phyloP scores from a whole-genome alignment of 2,888 invertebrate genomes.

The Agrochola litura region DNA sequence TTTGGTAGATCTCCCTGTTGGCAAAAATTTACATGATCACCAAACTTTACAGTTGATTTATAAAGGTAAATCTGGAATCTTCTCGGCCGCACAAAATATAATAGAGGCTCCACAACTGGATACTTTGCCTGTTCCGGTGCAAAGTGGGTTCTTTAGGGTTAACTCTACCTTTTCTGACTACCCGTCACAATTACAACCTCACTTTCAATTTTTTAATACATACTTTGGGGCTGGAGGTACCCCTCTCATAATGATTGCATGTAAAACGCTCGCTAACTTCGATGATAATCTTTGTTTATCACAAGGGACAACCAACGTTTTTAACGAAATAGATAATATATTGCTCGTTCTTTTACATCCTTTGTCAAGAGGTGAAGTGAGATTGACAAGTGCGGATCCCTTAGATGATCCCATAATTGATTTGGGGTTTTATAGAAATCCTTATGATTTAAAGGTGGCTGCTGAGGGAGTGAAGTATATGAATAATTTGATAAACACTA shows the following conservation, averaged over 20 bases:
- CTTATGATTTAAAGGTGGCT: constrained; percentile 73
- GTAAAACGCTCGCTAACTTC: constrained; percentile 70
- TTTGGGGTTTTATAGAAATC: constrained; percentile 78
- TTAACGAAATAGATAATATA: constrained; percentile 75
- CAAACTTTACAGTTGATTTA: constrained; percentile 72
- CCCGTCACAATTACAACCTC: constrained; percentile 69
- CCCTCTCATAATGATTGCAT: constrained; percentile 70
- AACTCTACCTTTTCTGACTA: constrained; percentile 60
- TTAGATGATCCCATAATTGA: constrained; percentile 80
- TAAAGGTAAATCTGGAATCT: constrained; percentile 76
- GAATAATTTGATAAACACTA: constrained; percentile 74
- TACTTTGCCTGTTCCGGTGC: constrained; percentile 77
- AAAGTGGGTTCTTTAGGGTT: constrained; percentile 76
- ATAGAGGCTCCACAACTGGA: constrained; percentile 68
- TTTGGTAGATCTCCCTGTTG: constrained; percentile 82
- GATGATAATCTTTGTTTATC: constrained; percentile 73
- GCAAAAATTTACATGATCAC: constrained; percentile 84
- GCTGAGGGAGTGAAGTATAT: constrained; percentile 78
- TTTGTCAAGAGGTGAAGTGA: constrained; percentile 80
- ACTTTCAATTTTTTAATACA: constrained; percentile 81
- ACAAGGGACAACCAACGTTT: constrained; percentile 73
- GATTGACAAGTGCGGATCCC: constrained; percentile 77
- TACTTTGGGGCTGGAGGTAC: constrained; percentile 79
- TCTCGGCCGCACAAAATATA: constrained; percentile 77
- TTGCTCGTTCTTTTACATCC: constrained; percentile 78